Evolutionary conservation across 2,113 vertebrate genomes (phyloP).

Genomic region (Condylura cristata): DNA sequence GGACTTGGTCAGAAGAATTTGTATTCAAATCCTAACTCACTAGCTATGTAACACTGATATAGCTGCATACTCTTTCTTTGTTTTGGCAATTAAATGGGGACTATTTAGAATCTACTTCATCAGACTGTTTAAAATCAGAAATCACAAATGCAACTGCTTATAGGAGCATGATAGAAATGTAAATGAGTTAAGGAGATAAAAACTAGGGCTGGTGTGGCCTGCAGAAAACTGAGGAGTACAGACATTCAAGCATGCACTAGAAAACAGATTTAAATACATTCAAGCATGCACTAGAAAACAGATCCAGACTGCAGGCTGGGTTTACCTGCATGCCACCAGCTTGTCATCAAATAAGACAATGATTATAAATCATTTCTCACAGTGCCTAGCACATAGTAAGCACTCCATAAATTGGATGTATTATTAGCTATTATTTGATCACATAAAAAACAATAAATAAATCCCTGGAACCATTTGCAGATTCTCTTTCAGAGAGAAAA

Average conservation of each 20-base stretch:
- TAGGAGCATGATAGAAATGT: not conserved
- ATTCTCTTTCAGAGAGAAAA: slow-evolving; percentile 59
- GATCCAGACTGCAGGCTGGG: not conserved
- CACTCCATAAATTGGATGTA: slow-evolving; percentile 38
- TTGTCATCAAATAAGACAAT: slow-evolving; percentile 35
- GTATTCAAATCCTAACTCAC: not conserved
- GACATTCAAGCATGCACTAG: not conserved
- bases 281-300: not conserved
- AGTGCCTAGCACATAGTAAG: slow-evolving; percentile 44
- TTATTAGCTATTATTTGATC: slow-evolving; percentile 64
- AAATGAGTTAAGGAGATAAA: not conserved
- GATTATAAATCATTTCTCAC: slow-evolving; percentile 39
- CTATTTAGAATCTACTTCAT: not conserved
- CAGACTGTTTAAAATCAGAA: not conserved
- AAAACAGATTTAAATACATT: slow-evolving; percentile 5
- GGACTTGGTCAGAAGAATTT: slow-evolving; percentile 17
- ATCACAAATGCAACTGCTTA: not conserved
- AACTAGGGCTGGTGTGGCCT: not conserved
- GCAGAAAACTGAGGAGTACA: not conserved
- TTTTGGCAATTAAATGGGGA: not conserved
- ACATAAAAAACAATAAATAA: slow-evolving; percentile 40
- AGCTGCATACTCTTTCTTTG: not conserved
- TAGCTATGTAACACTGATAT: not conserved
- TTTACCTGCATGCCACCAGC: not conserved
- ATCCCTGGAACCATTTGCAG: slow-evolving; percentile 36